Conservation (phyloP, 2,113 vertebrate species). For the Eudorcas thomsonii region DNA sequence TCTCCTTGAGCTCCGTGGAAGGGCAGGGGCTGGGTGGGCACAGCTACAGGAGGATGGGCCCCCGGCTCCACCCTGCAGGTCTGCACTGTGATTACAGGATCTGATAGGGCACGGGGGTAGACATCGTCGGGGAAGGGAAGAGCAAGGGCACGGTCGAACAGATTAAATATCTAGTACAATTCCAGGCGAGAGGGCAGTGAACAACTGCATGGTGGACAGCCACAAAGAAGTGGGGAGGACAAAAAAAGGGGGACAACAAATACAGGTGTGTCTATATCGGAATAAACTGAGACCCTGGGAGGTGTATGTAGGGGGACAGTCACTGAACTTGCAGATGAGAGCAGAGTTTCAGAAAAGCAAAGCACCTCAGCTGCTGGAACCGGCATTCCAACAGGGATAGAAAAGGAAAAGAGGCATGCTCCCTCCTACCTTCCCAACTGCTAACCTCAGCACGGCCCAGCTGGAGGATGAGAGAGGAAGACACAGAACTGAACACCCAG, state of each 20-base stretch:
- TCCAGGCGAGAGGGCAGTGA: neutral
- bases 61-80: neutral
- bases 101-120: neutral
- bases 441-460: neutral
- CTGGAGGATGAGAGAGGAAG: neutral
- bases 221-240: no score
- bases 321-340: neutral
- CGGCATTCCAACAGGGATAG: neutral
- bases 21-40: slow-evolving; percentile 55
- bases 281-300: neutral
- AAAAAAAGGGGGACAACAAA: neutral
- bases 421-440: neutral
- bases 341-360: neutral
- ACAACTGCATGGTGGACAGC: neutral
- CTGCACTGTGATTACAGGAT: neutral
- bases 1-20: slow-evolving; percentile 33
- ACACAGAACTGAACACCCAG: no score
- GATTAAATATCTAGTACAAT: neutral
- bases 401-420: neutral
- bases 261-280: accelerated
- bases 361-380: neutral
- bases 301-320: accelerated
- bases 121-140: accelerated
- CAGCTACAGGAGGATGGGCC: neutral
- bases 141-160: neutral